Conservation (phyloP, 2,113 vertebrate species). For the Sinosuthora webbiana region DNA sequence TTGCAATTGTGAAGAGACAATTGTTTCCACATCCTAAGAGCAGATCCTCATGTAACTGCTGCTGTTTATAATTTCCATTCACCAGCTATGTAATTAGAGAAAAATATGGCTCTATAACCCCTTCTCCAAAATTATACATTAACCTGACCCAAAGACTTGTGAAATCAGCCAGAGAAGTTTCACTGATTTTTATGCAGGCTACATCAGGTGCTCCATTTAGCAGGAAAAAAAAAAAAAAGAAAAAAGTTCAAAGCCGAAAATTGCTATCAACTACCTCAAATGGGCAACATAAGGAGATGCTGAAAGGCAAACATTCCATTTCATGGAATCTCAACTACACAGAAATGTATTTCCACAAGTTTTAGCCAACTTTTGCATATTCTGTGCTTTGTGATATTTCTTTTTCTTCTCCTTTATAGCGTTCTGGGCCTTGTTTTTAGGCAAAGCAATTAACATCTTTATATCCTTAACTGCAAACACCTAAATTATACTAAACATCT, state of each 20-base stretch:
- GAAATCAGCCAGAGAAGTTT: background rate
- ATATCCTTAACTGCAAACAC: background rate
- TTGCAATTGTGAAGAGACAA: background rate
- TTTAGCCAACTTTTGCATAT: background rate
- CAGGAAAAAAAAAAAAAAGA: background rate
- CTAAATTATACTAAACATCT: background rate
- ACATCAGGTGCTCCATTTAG: background rate
- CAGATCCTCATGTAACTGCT: background rate
- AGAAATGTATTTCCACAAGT: background rate
- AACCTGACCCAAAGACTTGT: background rate
- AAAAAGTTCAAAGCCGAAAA: background rate
- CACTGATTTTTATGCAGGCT: background rate
- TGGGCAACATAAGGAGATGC: background rate
- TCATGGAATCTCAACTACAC: background rate
- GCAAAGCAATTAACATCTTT: background rate
- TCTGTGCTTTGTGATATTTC: background rate
- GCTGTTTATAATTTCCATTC: background rate
- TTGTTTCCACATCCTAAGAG: background rate
- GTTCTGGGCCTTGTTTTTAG: background rate
- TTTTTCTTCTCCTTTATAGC: background rate
- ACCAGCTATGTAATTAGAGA: conserved; percentile 16
- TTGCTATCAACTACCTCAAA: background rate
- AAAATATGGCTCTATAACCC: background rate
- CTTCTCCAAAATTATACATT: background rate
- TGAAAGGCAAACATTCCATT: background rate